Base-by-base conservation (phyloP, 2,888 invertebrate species). In the Tethea ocularis region DNA sequence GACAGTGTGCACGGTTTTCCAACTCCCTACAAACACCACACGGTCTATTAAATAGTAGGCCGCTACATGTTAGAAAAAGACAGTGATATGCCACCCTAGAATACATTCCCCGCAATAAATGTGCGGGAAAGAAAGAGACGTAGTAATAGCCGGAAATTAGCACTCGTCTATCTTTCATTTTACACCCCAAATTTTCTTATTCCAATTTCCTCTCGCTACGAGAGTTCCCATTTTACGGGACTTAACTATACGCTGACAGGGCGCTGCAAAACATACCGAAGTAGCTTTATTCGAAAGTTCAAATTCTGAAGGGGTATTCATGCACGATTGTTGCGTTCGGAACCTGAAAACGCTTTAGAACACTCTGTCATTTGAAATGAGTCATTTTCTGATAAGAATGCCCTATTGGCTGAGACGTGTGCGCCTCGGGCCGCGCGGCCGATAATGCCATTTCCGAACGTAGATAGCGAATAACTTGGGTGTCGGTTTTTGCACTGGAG, bases 121-220 rank as follows among this genome's bases (percentile, higher is more conserved):
- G 90, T 86, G 85, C 86, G 89, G 85, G 92, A 91, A 91, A 90
- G 93, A 92, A 91, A 91, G 92, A 91, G 92, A 92, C 88, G 87
- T 84, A 91, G 84, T 89, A 91, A 91, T 90, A 89, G 89, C 94
- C 95, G 95, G 95, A 95, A 95, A 95, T 95, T 95, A 95, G 95
- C 93, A 94, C 94, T 94, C 95, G 94, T 94, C 95, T 95, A 95
- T 95, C 95, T 95, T 95, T 95, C 95, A 95, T 95, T 95, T 95
- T 95, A 95, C 95, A 95, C 95, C 95, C 95, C 94, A 95, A 95
- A 95, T 95, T 95, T 95, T 95, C 95, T 95, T 95, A 95, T 95
- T 95, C 95, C 95, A 95, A 95, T 95, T 95, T 95, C 95, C 94
- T 89, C 85, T 88, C 75, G 83, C 87, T 83, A 86, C 88, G 84